Evolutionary conservation across 2,113 vertebrate species (phyloP).

Genomic region (Periophthalmodon schlosseri): DNA sequence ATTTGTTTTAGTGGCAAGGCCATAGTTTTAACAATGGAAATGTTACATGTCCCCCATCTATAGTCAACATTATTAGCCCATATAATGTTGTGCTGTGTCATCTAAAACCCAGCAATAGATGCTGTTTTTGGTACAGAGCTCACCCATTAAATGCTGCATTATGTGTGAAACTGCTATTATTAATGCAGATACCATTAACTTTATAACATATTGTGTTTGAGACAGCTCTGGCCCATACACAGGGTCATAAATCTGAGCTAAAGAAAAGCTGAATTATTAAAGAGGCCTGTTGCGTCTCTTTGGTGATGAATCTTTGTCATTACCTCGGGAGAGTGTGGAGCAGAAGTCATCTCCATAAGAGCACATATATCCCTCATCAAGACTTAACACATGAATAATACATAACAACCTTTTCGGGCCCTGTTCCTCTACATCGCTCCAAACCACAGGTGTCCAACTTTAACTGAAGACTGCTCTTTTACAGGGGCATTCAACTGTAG

Average conservation of each 20-base stretch:
- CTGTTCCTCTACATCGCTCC: constrained; percentile 14
- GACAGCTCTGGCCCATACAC: background rate
- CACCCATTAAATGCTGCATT: too few relatives aligned
- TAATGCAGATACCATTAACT: background rate
- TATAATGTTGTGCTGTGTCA: too few relatives aligned
- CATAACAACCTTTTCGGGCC: constrained; percentile 38
- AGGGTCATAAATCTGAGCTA: constrained; percentile 13
- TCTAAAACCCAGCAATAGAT: too few relatives aligned
- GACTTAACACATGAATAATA: constrained; percentile 49
- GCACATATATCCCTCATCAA: constrained; percentile 34
- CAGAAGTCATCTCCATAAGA: constrained; percentile 29
- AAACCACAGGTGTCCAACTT: constrained; percentile 28
- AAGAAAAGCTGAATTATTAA: constrained; percentile 39
- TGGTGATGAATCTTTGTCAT: constrained; percentile 55
- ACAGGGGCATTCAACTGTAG: constrained; percentile 3
- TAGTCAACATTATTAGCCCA: too few relatives aligned
- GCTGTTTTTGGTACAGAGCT: too few relatives aligned
- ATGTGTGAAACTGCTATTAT: background rate
- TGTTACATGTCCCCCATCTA: too few relatives aligned
- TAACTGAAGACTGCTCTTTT: constrained; percentile 14
- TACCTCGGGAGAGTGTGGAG: constrained; percentile 28
- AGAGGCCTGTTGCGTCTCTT: constrained; percentile 21
- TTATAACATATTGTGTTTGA: background rate
- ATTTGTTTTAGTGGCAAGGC: too few relatives aligned
- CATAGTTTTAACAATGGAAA: too few relatives aligned